These are phyloP conservation scores for Poicephalus meyeri DNA, from an alignment of 2,113 vertebrate species.

Conservation along the genomic window DNA sequence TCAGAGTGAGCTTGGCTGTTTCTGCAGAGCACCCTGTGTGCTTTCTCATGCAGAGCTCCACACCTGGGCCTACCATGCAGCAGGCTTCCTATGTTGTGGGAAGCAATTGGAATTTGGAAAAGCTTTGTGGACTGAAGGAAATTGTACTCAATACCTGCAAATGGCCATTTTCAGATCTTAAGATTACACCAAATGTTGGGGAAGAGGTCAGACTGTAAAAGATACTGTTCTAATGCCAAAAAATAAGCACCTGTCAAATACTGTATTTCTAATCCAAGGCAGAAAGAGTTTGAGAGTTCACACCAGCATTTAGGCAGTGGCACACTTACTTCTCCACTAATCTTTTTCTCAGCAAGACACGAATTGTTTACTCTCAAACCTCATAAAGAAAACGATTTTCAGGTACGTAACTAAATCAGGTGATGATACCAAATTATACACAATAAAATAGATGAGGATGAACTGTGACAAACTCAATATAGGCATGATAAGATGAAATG, in stretches of 20 bases:
- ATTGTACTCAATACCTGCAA: neutral
- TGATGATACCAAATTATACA: neutral
- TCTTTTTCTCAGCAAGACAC: neutral
- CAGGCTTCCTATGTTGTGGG: neutral
- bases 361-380: neutral
- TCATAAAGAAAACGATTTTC: neutral
- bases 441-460: neutral
- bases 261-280: neutral
- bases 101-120: neutral
- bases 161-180: neutral
- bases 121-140: neutral
- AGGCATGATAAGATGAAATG: neutral
- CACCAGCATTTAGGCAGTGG: neutral
- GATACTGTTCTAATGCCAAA: neutral
- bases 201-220: neutral
- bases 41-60: neutral
- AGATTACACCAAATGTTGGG: neutral
- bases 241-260: neutral
- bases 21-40: accelerated
- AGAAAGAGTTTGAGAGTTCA: neutral
- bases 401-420: neutral
- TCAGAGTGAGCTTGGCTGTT: neutral
- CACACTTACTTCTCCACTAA: neutral
- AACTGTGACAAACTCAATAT: neutral
- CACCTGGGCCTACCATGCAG: neutral